Percentiles rank a stretch among this genome's conserved stretches.
phyloP scores from a whole-genome alignment of 2,113 vertebrate species.

The Sialia sialis region DNA sequence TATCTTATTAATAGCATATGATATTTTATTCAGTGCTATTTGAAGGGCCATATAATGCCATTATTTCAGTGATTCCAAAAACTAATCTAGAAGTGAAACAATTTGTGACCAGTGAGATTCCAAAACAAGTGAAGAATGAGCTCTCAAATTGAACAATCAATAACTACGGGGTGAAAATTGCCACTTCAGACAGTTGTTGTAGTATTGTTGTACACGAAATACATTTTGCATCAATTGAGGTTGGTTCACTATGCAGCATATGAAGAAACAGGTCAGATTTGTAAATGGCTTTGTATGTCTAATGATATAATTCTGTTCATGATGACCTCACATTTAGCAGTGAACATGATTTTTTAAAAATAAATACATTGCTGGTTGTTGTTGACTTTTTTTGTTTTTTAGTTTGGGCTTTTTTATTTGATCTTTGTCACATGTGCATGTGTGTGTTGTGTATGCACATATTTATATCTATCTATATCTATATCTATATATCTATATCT shows the following conservation, averaged over 20 bases:
- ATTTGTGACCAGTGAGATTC: not conserved
- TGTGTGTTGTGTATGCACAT: not conserved
- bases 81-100: not conserved
- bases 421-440: not conserved
- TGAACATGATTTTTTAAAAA: not conserved
- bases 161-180: not conserved
- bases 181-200: not conserved
- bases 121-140: not conserved
- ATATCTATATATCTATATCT: no score
- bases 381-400: rapidly evolving
- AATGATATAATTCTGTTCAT: not conserved
- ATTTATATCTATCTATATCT: no score
- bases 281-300: not conserved
- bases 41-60: not conserved
- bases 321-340: not conserved
- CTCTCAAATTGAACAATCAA: not conserved
- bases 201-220: not conserved
- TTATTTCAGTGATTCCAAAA: not conserved
- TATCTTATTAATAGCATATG: not conserved
- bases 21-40: not conserved
- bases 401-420: not conserved
- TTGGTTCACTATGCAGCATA: not conserved
- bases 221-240: not conserved
- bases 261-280: not conserved
- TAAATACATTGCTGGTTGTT: not conserved